A percentile compares a stretch with the other conserved stretches of the same genome.
Conservation (phyloP, 2,888 invertebrate genomes). For the Mactromeris polynyma region DNA sequence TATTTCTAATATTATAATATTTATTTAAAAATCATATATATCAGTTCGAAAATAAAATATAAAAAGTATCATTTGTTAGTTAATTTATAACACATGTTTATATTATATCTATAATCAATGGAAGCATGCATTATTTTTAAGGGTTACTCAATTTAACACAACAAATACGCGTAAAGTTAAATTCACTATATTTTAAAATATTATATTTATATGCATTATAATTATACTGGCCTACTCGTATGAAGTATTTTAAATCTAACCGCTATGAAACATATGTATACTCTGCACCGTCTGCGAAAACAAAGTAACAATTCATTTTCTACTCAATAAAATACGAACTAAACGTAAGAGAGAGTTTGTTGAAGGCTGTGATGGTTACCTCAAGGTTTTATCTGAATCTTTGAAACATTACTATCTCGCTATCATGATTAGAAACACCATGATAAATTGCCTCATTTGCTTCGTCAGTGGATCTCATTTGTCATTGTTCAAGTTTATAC, state of each 20-base stretch:
- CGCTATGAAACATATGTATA: neutral
- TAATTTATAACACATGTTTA: too few relatives aligned
- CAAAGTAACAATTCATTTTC: neutral
- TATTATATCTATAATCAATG: too few relatives aligned
- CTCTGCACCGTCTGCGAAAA: too few relatives aligned
- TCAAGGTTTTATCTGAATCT: conserved; percentile 46
- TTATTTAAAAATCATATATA: too few relatives aligned
- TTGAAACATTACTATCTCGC: conserved; percentile 50
- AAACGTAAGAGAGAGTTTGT: neutral
- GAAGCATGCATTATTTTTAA: too few relatives aligned
- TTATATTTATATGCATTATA: too few relatives aligned
- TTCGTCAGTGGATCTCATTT: conserved; percentile 55
- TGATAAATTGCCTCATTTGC: conserved; percentile 73
- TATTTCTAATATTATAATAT: too few relatives aligned
- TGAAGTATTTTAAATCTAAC: neutral
- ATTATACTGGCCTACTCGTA: neutral
- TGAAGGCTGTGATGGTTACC: conserved; percentile 12
- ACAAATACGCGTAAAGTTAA: too few relatives aligned
- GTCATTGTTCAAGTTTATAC: conserved; percentile 38
- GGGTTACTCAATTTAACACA: too few relatives aligned
- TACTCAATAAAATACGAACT: neutral
- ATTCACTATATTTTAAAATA: too few relatives aligned
- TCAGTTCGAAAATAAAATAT: too few relatives aligned
- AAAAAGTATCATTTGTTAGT: too few relatives aligned
- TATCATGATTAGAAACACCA: conserved; percentile 56